Evolutionary conservation across 2,888 invertebrate species (phyloP).

Genomic region (Bellardia pandia): DNA sequence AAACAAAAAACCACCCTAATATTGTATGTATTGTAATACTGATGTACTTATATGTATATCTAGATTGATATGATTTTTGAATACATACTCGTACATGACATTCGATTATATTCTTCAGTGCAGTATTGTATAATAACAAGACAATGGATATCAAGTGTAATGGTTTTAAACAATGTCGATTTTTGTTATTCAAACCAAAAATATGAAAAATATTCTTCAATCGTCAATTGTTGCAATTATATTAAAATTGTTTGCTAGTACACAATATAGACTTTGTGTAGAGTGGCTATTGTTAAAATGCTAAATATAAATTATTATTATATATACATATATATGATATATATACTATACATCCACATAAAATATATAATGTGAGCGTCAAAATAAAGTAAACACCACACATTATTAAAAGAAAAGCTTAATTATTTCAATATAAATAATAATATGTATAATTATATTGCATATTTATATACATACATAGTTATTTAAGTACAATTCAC

Average conservation of each 20-base stretch:
- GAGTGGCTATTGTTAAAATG: conserved; percentile 35
- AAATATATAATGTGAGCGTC: background rate
- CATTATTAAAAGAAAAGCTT: too few species aligned
- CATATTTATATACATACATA: too few species aligned
- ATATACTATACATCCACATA: background rate
- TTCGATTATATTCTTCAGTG: conserved; percentile 51
- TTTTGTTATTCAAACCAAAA: conserved; percentile 13
- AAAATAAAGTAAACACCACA: too few species aligned
- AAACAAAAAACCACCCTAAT: too few species aligned
- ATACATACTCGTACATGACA: conserved; percentile 44
- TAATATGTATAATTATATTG: too few species aligned
- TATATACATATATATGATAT: background rate
- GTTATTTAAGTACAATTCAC: too few species aligned
- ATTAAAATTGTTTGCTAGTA: conserved; percentile 23
- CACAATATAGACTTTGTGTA: background rate
- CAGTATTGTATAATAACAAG: conserved; percentile 33
- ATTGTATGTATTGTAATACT: background rate
- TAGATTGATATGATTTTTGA: conserved; percentile 33
- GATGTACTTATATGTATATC: background rate
- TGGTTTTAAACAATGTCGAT: conserved; percentile 49
- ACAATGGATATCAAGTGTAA: conserved; percentile 64
- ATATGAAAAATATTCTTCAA: conserved; percentile 16
- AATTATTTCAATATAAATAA: too few species aligned
- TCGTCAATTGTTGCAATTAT: conserved; percentile 40
- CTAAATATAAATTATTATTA: background rate